Evolutionary conservation across 2,797 vertebrate species (phyloP), one percentile per base, ranked within the genome.

Genomic region (Girardinus metallicus): DNA sequence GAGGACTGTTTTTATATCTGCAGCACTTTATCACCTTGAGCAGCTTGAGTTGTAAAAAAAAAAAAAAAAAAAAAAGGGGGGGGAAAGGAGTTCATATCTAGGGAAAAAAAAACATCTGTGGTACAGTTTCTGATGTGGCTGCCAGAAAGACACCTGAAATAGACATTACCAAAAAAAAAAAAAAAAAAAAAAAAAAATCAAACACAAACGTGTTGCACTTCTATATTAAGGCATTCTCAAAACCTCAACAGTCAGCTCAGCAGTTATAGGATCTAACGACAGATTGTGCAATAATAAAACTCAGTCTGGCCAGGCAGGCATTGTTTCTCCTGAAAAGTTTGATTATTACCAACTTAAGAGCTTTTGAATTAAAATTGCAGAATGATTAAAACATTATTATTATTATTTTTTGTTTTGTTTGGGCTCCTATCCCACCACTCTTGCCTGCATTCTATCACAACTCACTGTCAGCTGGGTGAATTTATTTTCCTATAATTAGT

Each of bases 81-180:
- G 18, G 34, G 1, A 5, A 6, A 39, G 78, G 55, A 80, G 82
- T 80, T 78, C 23, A 55, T 86, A 88, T 83, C 46, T 78, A 51
- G 49, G 81, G 75, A 73, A 80, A 84, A 83, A 89, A 79, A 71
- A 26, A 21, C 10, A 88, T 90, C 83, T 93, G 91, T 70, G 76
- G 90, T 84, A 66, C 75, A 15, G 66, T 78, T 83, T 93, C 81
- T 93, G 90, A 92, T 88, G 93, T 91, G 87, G 89, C 85, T 90
- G 93, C 92, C 93, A 93, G 90, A 91, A 11, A 83, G 83, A 90
- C 93, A 94, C 92, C 91, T 95, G 94, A 94, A 94, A 94, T 93
- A 94, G 93, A 92, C 92, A 93, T 94, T 92, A 93, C 84, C 82
- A 1, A 82, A 71, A 93, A 87, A 36, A 66, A 66, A 3, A 8